Conservation (phyloP, 2,888 invertebrate genomes). For the Eupithecia subfuscata region DNA sequence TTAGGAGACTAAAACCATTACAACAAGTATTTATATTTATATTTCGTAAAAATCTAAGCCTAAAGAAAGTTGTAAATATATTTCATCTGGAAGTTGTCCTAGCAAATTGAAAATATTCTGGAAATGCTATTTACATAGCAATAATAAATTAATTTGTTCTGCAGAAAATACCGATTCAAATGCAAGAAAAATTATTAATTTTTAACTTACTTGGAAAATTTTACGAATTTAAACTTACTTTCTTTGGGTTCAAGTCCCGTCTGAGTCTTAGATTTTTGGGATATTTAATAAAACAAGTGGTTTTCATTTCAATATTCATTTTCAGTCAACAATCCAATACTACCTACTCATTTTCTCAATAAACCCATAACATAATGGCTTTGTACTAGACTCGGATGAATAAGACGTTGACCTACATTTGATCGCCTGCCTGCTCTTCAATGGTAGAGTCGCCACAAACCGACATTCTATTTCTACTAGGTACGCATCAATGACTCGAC, state of each 20-base stretch:
- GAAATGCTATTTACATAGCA: neutral
- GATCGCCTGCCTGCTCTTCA: neutral
- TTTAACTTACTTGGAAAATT: too few relatives aligned
- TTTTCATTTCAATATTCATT: neutral
- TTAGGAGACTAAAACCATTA: too few relatives aligned
- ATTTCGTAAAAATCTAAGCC: too few relatives aligned
- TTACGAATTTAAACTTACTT: neutral
- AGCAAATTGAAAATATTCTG: neutral
- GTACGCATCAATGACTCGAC: neutral
- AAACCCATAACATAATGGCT: neutral
- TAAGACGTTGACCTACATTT: neutral
- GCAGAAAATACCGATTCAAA: neutral
- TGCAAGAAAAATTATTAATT: too few relatives aligned
- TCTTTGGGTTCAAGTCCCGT: neutral
- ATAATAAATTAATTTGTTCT: too few relatives aligned
- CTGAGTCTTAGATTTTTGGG: neutral
- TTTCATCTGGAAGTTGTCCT: neutral
- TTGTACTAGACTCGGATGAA: neutral
- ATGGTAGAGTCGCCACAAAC: neutral
- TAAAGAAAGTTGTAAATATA: neutral
- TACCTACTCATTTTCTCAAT: neutral
- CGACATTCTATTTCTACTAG: neutral
- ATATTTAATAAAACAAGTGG: neutral
- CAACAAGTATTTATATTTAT: too few relatives aligned
- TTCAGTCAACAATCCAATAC: neutral